Evolutionary conservation across 2,888 invertebrate genomes (phyloP).

Genomic region (Augiades crinisus): DNA sequence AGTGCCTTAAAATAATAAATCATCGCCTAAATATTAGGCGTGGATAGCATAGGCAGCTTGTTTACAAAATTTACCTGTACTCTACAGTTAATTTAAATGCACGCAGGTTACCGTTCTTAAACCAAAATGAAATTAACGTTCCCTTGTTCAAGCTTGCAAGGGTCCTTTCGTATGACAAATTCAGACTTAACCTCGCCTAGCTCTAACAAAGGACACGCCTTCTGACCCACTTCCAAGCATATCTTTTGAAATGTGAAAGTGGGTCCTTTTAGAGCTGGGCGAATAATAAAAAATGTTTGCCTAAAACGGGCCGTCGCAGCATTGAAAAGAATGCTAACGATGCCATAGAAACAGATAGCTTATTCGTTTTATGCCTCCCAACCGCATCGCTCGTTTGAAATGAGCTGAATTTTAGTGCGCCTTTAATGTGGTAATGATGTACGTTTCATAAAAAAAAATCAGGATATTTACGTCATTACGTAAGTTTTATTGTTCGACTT

Average conservation of each 20-base stretch:
- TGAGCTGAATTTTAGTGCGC: too few species aligned
- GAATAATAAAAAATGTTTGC: conserved; percentile 11
- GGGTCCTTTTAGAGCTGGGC: conserved; percentile 12
- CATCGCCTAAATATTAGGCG: too few species aligned
- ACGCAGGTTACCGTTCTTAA: too few species aligned
- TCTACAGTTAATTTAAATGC: too few species aligned
- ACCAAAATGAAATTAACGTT: neutral
- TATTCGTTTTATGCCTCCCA: conserved; percentile 2
- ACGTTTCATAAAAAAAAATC: too few species aligned
- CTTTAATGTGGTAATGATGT: neutral
- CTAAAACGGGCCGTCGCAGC: neutral
- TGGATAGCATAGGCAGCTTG: too few species aligned
- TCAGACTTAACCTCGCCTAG: conserved; percentile 19
- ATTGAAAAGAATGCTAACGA: conserved; percentile 12
- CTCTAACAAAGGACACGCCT: conserved; percentile 18
- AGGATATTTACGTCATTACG: too few species aligned
- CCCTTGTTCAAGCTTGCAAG: neutral
- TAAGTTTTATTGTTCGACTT: too few species aligned
- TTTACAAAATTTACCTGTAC: too few species aligned
- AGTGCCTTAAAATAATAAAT: too few species aligned
- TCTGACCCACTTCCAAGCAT: conserved; percentile 12
- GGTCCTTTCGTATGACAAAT: conserved; percentile 9
- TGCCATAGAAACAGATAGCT: neutral
- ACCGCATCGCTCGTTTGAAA: too few species aligned
- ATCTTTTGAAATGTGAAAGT: conserved; percentile 23